phyloP scores from a whole-genome alignment of 2,888 invertebrate genomes.

The Oxytorus armatus region DNA sequence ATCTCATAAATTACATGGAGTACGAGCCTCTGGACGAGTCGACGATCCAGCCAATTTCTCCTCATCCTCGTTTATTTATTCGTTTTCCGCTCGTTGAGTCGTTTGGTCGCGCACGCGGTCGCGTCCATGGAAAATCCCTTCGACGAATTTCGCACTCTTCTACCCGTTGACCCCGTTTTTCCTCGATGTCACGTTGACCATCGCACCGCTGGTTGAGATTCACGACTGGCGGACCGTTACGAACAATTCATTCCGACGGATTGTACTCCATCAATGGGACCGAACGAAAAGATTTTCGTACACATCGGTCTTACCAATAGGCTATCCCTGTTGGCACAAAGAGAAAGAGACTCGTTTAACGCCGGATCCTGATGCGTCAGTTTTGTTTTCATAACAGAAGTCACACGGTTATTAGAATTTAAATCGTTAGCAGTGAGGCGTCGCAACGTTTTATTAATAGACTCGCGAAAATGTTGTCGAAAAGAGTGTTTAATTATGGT shows the following conservation, averaged over 20 bases:
- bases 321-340: no score
- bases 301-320: no score
- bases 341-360: no score
- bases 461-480: no score
- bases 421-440: no score
- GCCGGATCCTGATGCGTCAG: no score
- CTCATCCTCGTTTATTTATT: slow-evolving; percentile 52
- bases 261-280: neutral
- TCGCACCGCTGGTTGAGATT: slow-evolving; percentile 6
- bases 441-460: no score
- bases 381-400: no score
- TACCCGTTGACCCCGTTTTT: slow-evolving; percentile 33
- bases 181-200: slow-evolving; percentile 35
- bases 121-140: slow-evolving; percentile 60
- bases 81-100: slow-evolving; percentile 2
- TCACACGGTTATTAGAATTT: no score
- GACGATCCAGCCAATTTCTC: slow-evolving; percentile 65
- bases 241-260: slow-evolving; percentile 13
- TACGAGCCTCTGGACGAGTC: slow-evolving; percentile 12
- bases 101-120: slow-evolving; percentile 6
- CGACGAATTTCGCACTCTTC: slow-evolving; percentile 44
- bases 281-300: neutral
- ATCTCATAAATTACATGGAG: slow-evolving; percentile 56
- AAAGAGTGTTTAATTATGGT: no score
- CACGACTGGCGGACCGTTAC: slow-evolving; percentile 42